Percentiles rank a stretch among this genome's conserved stretches.
Conservation (phyloP, 2,797 vertebrate species). For the Aldrovandia affinis region DNA sequence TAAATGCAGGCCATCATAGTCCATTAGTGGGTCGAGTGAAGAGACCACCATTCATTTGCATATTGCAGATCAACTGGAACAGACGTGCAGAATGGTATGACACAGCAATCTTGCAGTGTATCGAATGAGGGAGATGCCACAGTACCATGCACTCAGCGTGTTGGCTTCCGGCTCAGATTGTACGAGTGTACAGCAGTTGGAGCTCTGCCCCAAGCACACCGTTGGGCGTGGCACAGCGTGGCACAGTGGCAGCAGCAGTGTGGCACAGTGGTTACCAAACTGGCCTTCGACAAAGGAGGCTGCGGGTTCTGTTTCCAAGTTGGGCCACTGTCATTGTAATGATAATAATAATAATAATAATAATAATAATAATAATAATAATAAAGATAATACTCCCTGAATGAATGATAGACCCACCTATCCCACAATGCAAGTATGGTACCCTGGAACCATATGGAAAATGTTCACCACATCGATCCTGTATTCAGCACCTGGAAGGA, state of each 20-base stretch:
- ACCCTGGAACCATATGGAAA: background rate
- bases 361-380: background rate
- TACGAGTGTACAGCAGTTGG: slow-evolving; percentile 33
- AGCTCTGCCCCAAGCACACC: background rate
- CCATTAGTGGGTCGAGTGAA: background rate
- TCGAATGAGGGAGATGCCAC: slow-evolving; percentile 59
- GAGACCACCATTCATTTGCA: slow-evolving; percentile 34
- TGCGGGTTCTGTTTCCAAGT: background rate
- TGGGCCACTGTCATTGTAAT: background rate
- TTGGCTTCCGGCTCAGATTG: slow-evolving; percentile 57
- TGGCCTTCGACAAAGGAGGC: background rate
- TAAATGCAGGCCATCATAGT: background rate
- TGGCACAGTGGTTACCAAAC: background rate
- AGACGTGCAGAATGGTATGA: slow-evolving; percentile 56
- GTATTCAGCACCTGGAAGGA: background rate
- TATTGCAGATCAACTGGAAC: slow-evolving; percentile 43
- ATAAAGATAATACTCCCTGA: too few relatives aligned
- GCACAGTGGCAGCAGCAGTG: background rate
- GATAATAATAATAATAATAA: too few relatives aligned
- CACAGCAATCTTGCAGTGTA: slow-evolving; percentile 48
- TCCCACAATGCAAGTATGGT: background rate
- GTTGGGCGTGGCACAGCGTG: too few relatives aligned
- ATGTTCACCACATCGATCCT: background rate
- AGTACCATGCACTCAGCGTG: slow-evolving; percentile 48
- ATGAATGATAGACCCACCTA: too few relatives aligned